A percentile compares a stretch with the other conserved stretches of the same genome.
Conservation (phyloP, 2,113 vertebrate genomes). For the Dasyprocta punctata region DNA sequence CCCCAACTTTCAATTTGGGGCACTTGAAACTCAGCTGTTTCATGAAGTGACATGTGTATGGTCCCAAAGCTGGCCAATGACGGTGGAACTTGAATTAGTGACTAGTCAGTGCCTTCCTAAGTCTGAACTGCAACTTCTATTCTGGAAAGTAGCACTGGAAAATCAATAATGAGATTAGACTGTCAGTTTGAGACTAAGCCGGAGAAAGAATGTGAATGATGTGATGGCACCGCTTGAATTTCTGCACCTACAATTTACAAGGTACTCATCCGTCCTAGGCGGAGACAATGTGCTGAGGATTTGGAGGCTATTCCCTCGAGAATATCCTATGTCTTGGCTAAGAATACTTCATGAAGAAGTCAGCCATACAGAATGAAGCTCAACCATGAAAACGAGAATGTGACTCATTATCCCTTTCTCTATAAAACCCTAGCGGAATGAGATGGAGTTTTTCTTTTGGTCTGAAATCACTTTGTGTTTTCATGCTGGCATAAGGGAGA, state of each 20-base stretch:
- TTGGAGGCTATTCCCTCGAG: background rate
- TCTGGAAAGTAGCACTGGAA: background rate
- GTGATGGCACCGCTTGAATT: background rate
- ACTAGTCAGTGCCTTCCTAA: background rate
- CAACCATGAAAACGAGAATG: background rate
- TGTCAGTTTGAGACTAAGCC: background rate
- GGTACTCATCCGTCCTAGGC: background rate
- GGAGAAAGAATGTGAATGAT: background rate
- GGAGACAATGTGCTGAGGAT: background rate
- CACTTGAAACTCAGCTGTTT: background rate
- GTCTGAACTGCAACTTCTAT: background rate
- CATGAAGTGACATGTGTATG: background rate
- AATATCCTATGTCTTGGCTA: background rate
- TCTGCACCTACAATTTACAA: background rate
- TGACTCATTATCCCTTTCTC: background rate
- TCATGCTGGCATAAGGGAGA: background rate
- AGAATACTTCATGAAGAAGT: background rate
- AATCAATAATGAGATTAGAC: background rate
- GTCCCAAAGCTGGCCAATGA: background rate
- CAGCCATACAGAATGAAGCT: background rate
- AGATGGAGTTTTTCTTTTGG: background rate
- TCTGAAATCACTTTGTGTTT: background rate
- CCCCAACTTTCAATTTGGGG: background rate
- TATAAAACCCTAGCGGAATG: background rate
- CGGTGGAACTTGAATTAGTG: background rate